Evolutionary conservation across 2,888 invertebrate genomes (phyloP).

Genomic region (Athalia rosae): DNA sequence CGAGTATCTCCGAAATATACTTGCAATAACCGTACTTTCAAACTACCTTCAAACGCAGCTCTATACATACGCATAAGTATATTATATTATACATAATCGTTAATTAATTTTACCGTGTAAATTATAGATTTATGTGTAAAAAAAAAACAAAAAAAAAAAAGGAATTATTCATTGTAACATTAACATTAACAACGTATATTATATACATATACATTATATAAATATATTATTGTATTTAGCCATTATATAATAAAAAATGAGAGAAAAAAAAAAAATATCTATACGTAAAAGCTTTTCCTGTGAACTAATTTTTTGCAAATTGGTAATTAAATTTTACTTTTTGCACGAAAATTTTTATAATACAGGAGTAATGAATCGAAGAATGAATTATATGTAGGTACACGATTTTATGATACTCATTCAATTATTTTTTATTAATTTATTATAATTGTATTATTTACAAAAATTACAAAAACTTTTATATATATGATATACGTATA

Average conservation of each 20-base stretch:
- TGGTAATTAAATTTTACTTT: background rate
- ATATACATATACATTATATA: conserved; percentile 11
- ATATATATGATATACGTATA: conserved; percentile 7
- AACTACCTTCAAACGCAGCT: conserved; percentile 36
- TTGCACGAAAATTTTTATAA: background rate
- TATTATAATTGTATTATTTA: conserved; percentile 37
- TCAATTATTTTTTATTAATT: conserved; percentile 36
- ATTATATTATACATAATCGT: background rate
- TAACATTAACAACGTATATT: background rate
- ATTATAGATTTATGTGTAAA: conserved; percentile 37
- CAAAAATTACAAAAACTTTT: conserved; percentile 44
- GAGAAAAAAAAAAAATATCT: too few species aligned
- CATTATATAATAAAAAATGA: conserved; percentile 32
- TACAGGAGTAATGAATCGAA: background rate
- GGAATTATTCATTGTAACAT: conserved; percentile 31
- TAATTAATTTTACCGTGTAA: conserved; percentile 41
- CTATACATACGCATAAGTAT: background rate
- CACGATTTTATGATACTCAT: conserved; percentile 17
- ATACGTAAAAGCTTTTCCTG: background rate
- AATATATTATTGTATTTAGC: conserved; percentile 45
- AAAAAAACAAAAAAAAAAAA: too few species aligned
- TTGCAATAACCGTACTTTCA: conserved; percentile 26
- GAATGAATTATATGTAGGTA: background rate
- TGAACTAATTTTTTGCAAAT: background rate
- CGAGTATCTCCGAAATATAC: background rate